Percentiles rank a stretch among this genome's conserved stretches.
Conservation (phyloP, 1,140 invertebrate genomes). For the Psix sp. region DNA sequence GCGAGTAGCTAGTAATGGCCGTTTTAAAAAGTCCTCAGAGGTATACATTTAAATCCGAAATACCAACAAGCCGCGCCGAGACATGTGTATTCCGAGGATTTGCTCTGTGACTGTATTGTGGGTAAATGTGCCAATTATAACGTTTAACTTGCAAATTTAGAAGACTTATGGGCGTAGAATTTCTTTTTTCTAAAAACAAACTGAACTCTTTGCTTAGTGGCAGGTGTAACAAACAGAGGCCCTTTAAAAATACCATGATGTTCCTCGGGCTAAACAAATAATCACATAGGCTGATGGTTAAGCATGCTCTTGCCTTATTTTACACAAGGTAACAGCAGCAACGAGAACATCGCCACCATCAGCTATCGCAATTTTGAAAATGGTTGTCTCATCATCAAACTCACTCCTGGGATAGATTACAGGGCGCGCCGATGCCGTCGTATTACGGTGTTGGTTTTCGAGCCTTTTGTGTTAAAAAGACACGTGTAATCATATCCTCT, state of each 20-base stretch:
- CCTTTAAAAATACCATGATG: conserved; percentile 69
- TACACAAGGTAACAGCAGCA: conserved; percentile 50
- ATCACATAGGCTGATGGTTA: conserved; percentile 64
- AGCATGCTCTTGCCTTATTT: conserved; percentile 69
- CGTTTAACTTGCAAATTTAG: conserved; percentile 43
- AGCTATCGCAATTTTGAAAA: conserved; percentile 76
- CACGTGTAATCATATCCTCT: conserved; percentile 74
- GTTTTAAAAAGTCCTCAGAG: conserved; percentile 15
- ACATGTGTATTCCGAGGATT: conserved; percentile 12
- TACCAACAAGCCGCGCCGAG: conserved; percentile 7
- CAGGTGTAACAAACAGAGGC: conserved; percentile 69
- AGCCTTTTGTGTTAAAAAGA: conserved; percentile 79
- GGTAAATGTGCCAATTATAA: conserved; percentile 43
- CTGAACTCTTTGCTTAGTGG: conserved; percentile 51
- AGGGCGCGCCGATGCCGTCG: conserved; percentile 73
- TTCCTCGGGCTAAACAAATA: conserved; percentile 74
- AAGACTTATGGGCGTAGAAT: conserved; percentile 28
- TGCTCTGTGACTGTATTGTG: conserved; percentile 16
- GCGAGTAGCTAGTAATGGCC: conserved; percentile 29
- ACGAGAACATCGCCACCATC: conserved; percentile 59
- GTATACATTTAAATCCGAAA: conserved; percentile 22
- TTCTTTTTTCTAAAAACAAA: conserved; percentile 44
- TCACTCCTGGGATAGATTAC: conserved; percentile 70
- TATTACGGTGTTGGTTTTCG: conserved; percentile 79
- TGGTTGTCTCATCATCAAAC: conserved; percentile 74